Evolutionary conservation across 2,888 invertebrate genomes (phyloP), one percentile per base, ranked within the genome.

Genomic region (Macrophya alboannulata): DNA sequence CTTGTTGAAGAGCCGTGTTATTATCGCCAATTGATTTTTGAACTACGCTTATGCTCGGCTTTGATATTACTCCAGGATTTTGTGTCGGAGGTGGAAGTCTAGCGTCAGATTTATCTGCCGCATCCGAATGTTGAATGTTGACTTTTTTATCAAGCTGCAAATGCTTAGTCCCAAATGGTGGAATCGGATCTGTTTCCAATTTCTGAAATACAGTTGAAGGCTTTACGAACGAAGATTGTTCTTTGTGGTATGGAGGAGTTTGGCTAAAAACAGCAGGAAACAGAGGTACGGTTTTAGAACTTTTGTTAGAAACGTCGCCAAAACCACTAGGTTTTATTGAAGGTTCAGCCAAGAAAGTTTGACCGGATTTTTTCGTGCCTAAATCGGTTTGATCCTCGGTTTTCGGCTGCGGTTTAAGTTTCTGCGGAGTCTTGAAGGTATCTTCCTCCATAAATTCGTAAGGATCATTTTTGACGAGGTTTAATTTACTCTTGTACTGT

Each of bases 391-490:
- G 81, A 40, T 81, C 81, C 12, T 62, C 43, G 40, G 43, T 40
- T 81, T 62, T 62, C 12, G 15, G 10, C 45, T 59, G 62, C 5
- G 21, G 59, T 43, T 62, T 81, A 4, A 17, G 6, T n/a, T 55
- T 77, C n/a, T 77, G 77, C 9, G 31, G 37, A 15, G 62, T 10
- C 81, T 62, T 81, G 6, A 21, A 12, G 12, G 43, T 25, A 21
- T 59, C 83, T 45, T 89, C 90, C 15, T 91, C 90, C 79, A 87
- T 86, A 62, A 90, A 90, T 10, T 91, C 90, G 68, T 91, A 90
- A 1, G 90, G 89, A 88, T 91, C 92, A 71, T 15, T 71, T 51
- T 65, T 65, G 5, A 62, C 85, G 51, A n/a, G 40, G 51, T 2
- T 85, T 1, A 79, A 79, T 79, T 86, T 84, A 74, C 55, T 85